A percentile compares a stretch with the other conserved stretches of the same genome.
These are phyloP conservation scores for Drosophila gaucha DNA, from an alignment of 2,888 invertebrate genomes.

Conservation along the genomic window DNA sequence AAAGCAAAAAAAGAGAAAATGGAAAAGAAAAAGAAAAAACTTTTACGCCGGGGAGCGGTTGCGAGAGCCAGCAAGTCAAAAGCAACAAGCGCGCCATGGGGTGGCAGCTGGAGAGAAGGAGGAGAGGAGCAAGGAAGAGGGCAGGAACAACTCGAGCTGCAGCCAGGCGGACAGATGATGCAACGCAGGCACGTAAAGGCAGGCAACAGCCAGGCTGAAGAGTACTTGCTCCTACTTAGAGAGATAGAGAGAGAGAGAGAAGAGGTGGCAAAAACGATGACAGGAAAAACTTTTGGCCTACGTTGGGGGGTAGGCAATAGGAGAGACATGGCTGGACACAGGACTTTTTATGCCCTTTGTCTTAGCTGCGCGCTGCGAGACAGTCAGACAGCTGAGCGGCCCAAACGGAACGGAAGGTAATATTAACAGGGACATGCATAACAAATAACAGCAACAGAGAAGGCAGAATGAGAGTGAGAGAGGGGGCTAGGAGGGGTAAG, in stretches of 20 bases:
- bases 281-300: slow-evolving; percentile 45
- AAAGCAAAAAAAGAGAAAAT: slow-evolving; percentile 50
- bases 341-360: slow-evolving; percentile 45
- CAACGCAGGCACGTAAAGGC: slow-evolving; percentile 65
- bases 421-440: slow-evolving; percentile 65
- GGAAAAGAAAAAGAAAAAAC: slow-evolving; percentile 4
- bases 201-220: slow-evolving; percentile 6
- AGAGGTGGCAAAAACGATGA: slow-evolving; percentile 5
- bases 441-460: slow-evolving; percentile 54
- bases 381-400: slow-evolving; percentile 23
- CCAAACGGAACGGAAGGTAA: slow-evolving; percentile 45
- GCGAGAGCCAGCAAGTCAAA: slow-evolving; percentile 42
- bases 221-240: slow-evolving; percentile 17
- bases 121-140: neutral
- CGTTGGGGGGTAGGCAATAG: slow-evolving; percentile 2
- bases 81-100: slow-evolving; percentile 66
- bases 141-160: slow-evolving; percentile 15
- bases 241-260: neutral
- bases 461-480: neutral
- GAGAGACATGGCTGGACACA: slow-evolving; percentile 44
- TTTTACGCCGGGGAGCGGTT: slow-evolving; percentile 46
- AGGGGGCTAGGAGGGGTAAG: neutral
- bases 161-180: slow-evolving; percentile 54
- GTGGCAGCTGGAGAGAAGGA: slow-evolving; percentile 12
- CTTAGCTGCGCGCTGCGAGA: slow-evolving; percentile 22